Evolutionary conservation across 2,113 vertebrate species (phyloP), one percentile per base, ranked within the genome.

Genomic region (Myiopsitta monachus): DNA sequence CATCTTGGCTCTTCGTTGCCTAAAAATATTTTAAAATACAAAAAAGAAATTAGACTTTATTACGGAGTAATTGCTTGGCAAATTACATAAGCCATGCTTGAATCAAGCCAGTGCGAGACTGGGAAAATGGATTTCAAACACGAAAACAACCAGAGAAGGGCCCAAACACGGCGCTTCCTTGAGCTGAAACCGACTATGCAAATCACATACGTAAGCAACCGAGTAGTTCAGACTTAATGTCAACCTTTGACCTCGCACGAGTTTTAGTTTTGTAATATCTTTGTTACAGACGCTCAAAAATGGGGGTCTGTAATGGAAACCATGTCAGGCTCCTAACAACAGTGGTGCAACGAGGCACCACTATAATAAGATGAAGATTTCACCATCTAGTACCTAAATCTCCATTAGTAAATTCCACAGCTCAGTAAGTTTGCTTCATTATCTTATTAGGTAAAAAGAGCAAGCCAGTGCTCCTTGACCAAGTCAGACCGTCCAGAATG

Each of bases 381-480:
- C 97, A 97, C 97, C 97, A 98, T 98, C 98, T 98, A 97, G 98
- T 98, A 98, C 98, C 98, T 98, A 98, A 98, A 98, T 98, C 98
- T 98, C 98, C 98, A 98, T 98, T 98, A 98, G 98, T 98, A 98
- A 98, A 98, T 98, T 98, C 98, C 97, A 98, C 98, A 98, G 98
- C 98, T 98, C 98, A 98, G 98, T 98, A 98, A 98, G 98, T 98
- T 98, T 98, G 98, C 98, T 98, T 98, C 98, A 98, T 98, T 98
- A 98, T 98, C 98, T 98, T 98, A 98, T 98, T 98, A 98, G 98
- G 98, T 98, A 98, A 98, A 98, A 98, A 98, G 98, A 98, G 98
- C 98, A 98, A 98, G 98, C 97, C 98, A 97, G 97, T 97, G 91
- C 98, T 98, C 98, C 98, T 97, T 98, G 98, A 98, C 98, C 98